Conservation (phyloP, 1,140 invertebrate species). For the Artemia franciscana region DNA sequence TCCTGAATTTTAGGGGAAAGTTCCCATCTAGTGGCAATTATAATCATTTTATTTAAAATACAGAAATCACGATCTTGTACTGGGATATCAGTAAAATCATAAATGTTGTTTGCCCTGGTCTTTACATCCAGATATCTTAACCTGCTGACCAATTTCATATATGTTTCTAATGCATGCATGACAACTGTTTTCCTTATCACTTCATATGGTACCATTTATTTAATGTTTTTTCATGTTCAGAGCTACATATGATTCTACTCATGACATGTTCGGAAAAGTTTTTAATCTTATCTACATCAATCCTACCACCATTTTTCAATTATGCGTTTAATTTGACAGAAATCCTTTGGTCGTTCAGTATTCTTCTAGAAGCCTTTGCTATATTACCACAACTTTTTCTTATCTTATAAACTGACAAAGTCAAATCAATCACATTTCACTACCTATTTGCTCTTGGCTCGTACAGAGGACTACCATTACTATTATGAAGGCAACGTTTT, state of each 20-base stretch:
- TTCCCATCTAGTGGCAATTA: too few species aligned
- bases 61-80: conserved; percentile 24
- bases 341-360: conserved; percentile 98
- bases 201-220: conserved; percentile 72
- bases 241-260: conserved; percentile 89
- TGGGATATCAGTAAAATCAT: conserved; percentile 96
- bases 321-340: conserved; percentile 83
- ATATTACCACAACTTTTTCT: conserved; percentile 96
- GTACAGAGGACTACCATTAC: conserved; percentile 88
- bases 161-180: conserved; percentile 89
- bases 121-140: conserved; percentile 89
- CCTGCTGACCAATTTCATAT: conserved; percentile 82
- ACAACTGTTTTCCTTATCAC: conserved; percentile 82
- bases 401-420: conserved; percentile 82
- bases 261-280: conserved; percentile 97
- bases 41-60: too few species aligned
- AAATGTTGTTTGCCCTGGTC: conserved; percentile 87
- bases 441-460: conserved; percentile 95
- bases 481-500: conserved; percentile 82
- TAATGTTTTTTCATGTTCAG: conserved; percentile 97
- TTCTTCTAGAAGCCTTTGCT: conserved; percentile 95
- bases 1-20: too few species aligned
- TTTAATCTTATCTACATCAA: conserved; percentile 57
- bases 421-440: conserved; percentile 97
- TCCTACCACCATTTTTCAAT: conserved; percentile 76